A percentile compares a stretch with the other conserved stretches of the same genome.
Conservation (phyloP, 2,113 vertebrate genomes). For the Origma solitaria region DNA sequence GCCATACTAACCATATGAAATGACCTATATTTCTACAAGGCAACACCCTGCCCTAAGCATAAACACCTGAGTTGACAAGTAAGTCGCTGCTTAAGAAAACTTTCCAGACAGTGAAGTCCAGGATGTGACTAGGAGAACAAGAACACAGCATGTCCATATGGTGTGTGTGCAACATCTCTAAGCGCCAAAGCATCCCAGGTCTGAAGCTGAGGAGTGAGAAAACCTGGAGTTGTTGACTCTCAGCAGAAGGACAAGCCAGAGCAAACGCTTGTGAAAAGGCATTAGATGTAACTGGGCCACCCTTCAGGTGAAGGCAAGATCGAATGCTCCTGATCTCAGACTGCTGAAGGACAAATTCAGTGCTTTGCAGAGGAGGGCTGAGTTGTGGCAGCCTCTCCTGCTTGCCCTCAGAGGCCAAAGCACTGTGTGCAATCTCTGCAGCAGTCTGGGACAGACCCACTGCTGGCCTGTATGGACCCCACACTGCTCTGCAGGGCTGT, state of each 20-base stretch:
- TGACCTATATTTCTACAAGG: not conserved
- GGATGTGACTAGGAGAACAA: not conserved
- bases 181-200: not conserved
- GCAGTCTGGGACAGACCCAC: not conserved
- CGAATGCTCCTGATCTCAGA: not conserved
- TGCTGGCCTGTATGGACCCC: not conserved
- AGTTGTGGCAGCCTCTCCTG: not conserved
- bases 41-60: not conserved
- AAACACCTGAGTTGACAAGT: not conserved
- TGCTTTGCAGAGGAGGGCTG: not conserved
- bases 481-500: not conserved
- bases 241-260: not conserved
- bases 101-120: not conserved
- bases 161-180: rapidly evolving
- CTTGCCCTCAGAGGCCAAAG: not conserved
- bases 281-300: not conserved
- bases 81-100: not conserved
- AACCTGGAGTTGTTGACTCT: not conserved
- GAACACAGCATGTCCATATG: not conserved
- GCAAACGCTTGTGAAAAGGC: not conserved
- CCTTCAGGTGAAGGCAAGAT: not conserved
- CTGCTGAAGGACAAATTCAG: not conserved
- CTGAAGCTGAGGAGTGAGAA: not conserved
- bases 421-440: not conserved
- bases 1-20: not conserved